A percentile compares a stretch with the other conserved stretches of the same genome.
Conservation (phyloP, 2,888 invertebrate species). For the Trisateles emortualis region DNA sequence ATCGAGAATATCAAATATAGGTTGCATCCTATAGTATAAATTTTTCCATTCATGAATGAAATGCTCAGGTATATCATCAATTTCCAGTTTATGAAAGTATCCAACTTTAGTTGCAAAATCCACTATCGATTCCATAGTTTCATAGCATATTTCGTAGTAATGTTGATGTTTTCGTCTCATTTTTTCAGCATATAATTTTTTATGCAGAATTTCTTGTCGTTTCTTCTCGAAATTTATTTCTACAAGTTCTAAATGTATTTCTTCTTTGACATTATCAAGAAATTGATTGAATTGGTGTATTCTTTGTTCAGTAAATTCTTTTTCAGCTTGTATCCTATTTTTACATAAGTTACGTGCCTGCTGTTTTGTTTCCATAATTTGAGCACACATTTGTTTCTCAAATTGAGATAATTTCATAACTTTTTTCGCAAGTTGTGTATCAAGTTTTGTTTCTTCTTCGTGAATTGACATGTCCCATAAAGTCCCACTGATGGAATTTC, state of each 20-base stretch:
- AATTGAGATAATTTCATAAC: conserved; percentile 88
- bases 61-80: conserved; percentile 76
- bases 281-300: conserved; percentile 80
- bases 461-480: conserved; percentile 84
- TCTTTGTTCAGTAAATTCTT: conserved; percentile 79
- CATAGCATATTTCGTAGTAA: conserved; percentile 81
- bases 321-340: conserved; percentile 83
- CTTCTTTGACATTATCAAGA: conserved; percentile 75
- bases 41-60: conserved; percentile 86
- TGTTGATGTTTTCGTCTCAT: conserved; percentile 78
- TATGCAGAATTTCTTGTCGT: conserved; percentile 82
- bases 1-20: conserved; percentile 82
- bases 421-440: conserved; percentile 83
- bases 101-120: conserved; percentile 84
- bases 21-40: conserved; percentile 84
- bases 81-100: conserved; percentile 77
- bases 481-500: conserved; percentile 77
- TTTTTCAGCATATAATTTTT: conserved; percentile 84
- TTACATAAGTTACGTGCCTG: conserved; percentile 85
- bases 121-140: conserved; percentile 83
- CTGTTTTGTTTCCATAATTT: conserved; percentile 88
- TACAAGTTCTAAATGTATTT: conserved; percentile 75
- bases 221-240: conserved; percentile 85
- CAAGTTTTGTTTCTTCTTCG: conserved; percentile 83
- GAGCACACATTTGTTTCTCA: conserved; percentile 89